Conservation (phyloP, 2,113 vertebrate genomes). For the Lathamus discolor region DNA sequence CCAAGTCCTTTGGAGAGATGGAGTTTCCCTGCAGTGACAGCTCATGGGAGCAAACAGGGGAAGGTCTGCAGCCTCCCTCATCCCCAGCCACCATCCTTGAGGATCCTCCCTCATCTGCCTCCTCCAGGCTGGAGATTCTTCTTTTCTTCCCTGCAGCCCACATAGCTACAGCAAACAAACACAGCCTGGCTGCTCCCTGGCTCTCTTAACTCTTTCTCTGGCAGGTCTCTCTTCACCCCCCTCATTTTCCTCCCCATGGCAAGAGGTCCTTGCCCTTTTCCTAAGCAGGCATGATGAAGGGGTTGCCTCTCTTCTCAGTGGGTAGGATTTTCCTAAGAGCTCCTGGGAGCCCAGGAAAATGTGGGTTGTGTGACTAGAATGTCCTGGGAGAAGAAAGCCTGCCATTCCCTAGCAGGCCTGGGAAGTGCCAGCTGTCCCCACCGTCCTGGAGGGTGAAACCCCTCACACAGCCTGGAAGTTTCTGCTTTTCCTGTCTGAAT, state of each 20-base stretch:
- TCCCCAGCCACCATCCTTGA: neutral
- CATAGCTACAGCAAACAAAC: constrained; percentile 24
- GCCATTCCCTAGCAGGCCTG: neutral
- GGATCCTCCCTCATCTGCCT: neutral
- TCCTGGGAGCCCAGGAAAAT: neutral
- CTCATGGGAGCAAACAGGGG: neutral
- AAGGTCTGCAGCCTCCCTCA: neutral
- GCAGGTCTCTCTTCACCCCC: neutral
- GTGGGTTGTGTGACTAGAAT: neutral
- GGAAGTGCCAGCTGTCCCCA: neutral
- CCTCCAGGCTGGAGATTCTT: constrained; percentile 1
- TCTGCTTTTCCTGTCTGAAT: neutral
- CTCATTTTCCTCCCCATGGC: neutral
- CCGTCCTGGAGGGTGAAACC: accelerated
- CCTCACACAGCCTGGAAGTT: neutral
- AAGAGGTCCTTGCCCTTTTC: neutral
- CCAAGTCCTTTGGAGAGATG: neutral
- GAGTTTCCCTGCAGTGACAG: neutral
- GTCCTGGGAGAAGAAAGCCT: neutral
- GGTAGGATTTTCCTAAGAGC: neutral
- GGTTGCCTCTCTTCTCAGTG: neutral
- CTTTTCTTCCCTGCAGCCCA: neutral
- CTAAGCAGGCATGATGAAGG: neutral
- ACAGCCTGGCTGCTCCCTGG: neutral
- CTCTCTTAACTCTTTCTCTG: constrained; percentile 10